These are phyloP conservation scores for Ennomos erosarius DNA, from an alignment of 2,888 invertebrate species.

Conservation along the genomic window DNA sequence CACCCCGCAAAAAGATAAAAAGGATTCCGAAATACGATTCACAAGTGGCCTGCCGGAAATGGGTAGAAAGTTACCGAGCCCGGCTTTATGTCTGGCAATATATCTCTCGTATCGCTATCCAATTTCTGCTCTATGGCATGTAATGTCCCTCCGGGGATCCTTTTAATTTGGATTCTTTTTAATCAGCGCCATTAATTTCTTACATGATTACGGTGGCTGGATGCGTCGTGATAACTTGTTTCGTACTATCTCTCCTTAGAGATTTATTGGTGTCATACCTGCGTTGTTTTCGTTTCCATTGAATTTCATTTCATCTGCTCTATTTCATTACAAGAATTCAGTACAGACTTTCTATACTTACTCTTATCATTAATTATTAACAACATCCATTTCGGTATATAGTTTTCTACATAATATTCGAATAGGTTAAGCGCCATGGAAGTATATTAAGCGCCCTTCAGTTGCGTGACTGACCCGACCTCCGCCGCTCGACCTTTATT, in stretches of 20 bases:
- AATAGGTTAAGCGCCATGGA: slow-evolving; percentile 46
- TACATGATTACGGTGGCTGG: slow-evolving; percentile 49
- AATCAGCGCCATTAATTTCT: slow-evolving; percentile 70
- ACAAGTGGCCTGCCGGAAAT: slow-evolving; percentile 83
- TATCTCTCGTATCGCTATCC: slow-evolving; percentile 82
- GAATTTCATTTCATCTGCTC: neutral
- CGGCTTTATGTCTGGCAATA: slow-evolving; percentile 81
- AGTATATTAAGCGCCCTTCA: slow-evolving; percentile 48
- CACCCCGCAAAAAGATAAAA: slow-evolving; percentile 81
- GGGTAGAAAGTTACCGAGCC: slow-evolving; percentile 79
- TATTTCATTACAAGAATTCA: neutral
- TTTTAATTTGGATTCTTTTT: slow-evolving; percentile 78
- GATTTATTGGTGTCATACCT: slow-evolving; percentile 30
- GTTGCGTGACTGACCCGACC: slow-evolving; percentile 66
- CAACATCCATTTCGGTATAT: too few relatives aligned
- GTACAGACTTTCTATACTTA: neutral
- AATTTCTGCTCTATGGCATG: slow-evolving; percentile 82
- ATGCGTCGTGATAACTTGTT: slow-evolving; percentile 38
- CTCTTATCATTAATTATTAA: neutral
- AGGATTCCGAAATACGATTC: slow-evolving; percentile 82
- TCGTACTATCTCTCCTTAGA: slow-evolving; percentile 32
- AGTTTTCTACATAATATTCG: slow-evolving; percentile 2
- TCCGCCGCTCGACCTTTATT: slow-evolving; percentile 60
- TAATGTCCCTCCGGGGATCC: slow-evolving; percentile 74
- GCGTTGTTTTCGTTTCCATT: neutral